phyloP scores from a whole-genome alignment of 2,797 vertebrate genomes.

The Xiphorhynchus erythropygius region DNA sequence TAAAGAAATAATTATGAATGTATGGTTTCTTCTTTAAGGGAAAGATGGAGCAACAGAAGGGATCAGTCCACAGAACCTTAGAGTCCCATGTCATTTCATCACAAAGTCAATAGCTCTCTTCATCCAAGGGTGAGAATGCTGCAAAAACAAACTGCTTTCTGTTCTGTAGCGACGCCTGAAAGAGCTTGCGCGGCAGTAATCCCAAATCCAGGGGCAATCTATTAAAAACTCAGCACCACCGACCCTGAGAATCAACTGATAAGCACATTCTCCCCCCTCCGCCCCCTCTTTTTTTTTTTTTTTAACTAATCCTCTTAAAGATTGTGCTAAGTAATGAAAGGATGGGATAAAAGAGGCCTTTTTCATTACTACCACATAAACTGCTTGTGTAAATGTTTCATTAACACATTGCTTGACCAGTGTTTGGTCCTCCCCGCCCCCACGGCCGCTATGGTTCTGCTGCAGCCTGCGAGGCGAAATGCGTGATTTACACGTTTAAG shows the following conservation, averaged over 20 bases:
- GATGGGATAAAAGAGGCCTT: constrained; percentile 64
- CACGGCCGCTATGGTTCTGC: neutral
- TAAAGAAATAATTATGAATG: constrained; percentile 46
- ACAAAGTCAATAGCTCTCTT: constrained; percentile 75
- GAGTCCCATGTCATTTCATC: constrained; percentile 66
- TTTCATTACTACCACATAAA: constrained; percentile 79
- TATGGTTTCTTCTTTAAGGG: constrained; percentile 13
- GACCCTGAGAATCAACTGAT: constrained; percentile 76
- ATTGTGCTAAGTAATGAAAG: constrained; percentile 78
- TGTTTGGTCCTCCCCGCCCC: constrained; percentile 51
- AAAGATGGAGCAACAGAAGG: constrained; percentile 20
- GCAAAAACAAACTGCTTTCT: constrained; percentile 73
- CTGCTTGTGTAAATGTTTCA: constrained; percentile 81
- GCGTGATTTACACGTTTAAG: constrained; percentile 71
- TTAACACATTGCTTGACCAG: constrained; percentile 74
- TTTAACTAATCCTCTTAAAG: constrained; percentile 76
- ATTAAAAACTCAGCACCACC: constrained; percentile 74
- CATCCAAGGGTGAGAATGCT: constrained; percentile 12
- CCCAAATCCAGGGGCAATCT: constrained; percentile 76
- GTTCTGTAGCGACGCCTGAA: constrained; percentile 59
- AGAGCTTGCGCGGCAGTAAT: constrained; percentile 62
- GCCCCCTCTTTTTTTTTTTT: neutral
- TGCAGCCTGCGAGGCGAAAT: constrained; percentile 10
- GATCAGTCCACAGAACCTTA: constrained; percentile 46
- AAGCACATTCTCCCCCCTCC: constrained; percentile 54